phyloP scores from a whole-genome alignment of 2,113 vertebrate species.

The Harpagus bidentatus region DNA sequence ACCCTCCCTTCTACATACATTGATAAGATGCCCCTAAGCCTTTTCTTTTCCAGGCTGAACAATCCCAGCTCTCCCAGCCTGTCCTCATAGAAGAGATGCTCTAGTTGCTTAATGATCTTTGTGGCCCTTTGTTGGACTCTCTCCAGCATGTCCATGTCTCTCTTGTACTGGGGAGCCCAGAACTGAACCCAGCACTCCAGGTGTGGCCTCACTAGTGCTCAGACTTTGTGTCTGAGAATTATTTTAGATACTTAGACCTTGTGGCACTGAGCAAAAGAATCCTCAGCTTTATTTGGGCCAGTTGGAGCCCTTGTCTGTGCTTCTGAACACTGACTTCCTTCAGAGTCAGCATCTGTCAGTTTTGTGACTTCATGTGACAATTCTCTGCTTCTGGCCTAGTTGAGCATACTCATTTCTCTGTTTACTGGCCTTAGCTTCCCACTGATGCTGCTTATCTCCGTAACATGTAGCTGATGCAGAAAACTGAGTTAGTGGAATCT shows the following conservation, averaged over 20 bases:
- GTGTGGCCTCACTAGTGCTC: background rate
- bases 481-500: background rate
- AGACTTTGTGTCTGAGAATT: background rate
- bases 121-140: background rate
- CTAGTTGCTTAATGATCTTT: background rate
- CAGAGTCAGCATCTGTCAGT: background rate
- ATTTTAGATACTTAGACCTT: background rate
- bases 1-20: accelerated
- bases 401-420: background rate
- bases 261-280: background rate
- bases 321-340: background rate
- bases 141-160: background rate
- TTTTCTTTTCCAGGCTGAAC: background rate
- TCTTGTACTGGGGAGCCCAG: background rate
- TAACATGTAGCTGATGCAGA: background rate
- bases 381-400: background rate
- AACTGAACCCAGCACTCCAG: background rate
- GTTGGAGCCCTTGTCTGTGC: background rate
- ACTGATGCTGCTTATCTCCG: background rate
- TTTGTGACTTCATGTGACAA: background rate
- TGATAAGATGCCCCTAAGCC: background rate
- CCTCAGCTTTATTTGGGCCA: background rate
- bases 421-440: background rate
- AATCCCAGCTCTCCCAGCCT: background rate
- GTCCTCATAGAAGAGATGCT: background rate